Evolutionary conservation across 2,113 vertebrate genomes (phyloP), one percentile per base, ranked within the genome.

Genomic region (Charadrius vociferus): DNA sequence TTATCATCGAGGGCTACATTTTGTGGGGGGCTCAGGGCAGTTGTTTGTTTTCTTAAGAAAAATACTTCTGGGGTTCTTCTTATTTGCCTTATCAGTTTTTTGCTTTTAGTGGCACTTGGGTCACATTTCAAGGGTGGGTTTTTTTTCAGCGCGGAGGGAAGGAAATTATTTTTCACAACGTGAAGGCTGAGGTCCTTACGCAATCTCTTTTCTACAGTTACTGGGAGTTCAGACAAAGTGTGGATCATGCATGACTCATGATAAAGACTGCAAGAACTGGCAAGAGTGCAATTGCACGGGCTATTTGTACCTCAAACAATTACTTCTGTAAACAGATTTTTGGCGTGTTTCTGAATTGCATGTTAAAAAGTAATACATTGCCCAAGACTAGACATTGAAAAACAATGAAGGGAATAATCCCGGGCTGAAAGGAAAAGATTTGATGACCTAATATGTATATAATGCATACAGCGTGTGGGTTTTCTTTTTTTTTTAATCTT

Each of bases 291-390:
- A 53, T 3, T 94, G 94, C 92, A 92, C 14, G 10, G 88, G 90
- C 95, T 95, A 88, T 90, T 93, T 92, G 91, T 96, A 91, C 96
- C 88, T 97, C 96, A 74, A 0, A 92, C 95, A 81, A 81, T 93
- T 70, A 88, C 80, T 86, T 96, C 86, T 97, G 95, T 95, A 97
- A 96, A 95, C 95, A 95, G 59, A 78, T 92, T 92, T 87, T 49
- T 93, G 96, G 94, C 92, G 11, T 62, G 72, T 90, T 94, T 93
- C 88, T 90, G 92, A 78, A 66, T 6, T 22, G 63, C 85, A 94
- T 70, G 65, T 66, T 74, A 36, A 73, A 83, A 83, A 86, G 52
- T 12, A 63, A 83, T 59, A 39, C 73, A 45, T 52, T 94, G 83
- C 77, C 91, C 43, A 23, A 81, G 92, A 78, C 55, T 39, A 74